Conservation (phyloP, 2,113 vertebrate species). For the Riparia riparia region DNA sequence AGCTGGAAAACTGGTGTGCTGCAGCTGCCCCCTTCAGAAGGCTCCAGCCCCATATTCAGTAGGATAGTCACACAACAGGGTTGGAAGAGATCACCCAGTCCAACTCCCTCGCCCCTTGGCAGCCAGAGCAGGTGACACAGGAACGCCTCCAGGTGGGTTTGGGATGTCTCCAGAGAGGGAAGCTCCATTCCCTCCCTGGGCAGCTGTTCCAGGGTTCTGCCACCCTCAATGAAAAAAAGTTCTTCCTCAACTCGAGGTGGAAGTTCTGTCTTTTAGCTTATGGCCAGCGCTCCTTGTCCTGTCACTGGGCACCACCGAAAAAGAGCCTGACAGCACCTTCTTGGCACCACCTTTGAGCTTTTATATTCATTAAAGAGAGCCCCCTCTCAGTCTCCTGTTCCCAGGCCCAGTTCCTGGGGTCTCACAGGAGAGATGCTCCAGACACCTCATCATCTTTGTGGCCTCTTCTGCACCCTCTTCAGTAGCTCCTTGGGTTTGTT, state of each 20-base stretch:
- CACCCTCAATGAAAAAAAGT: not conserved
- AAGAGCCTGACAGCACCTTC: not conserved
- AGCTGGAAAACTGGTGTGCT: not conserved
- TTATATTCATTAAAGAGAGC: not conserved
- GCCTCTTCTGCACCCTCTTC: not conserved
- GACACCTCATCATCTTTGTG: not conserved
- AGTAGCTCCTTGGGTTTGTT: not conserved
- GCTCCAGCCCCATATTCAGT: not conserved
- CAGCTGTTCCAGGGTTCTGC: not conserved
- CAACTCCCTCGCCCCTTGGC: not conserved
- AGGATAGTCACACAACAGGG: rapidly evolving
- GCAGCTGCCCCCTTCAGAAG: not conserved
- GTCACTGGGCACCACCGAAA: not conserved
- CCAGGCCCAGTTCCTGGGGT: not conserved
- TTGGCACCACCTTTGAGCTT: not conserved
- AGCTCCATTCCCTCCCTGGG: rapidly evolving
- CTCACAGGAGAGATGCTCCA: not conserved
- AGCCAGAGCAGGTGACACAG: not conserved
- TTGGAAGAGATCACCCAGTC: not conserved
- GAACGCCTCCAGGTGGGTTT: rapidly evolving
- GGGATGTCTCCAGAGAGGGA: not conserved
- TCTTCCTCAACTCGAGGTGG: too few relatives aligned
- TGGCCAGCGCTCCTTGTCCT: not conserved
- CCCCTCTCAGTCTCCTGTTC: not conserved
- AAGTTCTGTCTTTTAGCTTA: not conserved